Conservation (phyloP, 2,888 invertebrate genomes). For the Hybos culiciformis region DNA sequence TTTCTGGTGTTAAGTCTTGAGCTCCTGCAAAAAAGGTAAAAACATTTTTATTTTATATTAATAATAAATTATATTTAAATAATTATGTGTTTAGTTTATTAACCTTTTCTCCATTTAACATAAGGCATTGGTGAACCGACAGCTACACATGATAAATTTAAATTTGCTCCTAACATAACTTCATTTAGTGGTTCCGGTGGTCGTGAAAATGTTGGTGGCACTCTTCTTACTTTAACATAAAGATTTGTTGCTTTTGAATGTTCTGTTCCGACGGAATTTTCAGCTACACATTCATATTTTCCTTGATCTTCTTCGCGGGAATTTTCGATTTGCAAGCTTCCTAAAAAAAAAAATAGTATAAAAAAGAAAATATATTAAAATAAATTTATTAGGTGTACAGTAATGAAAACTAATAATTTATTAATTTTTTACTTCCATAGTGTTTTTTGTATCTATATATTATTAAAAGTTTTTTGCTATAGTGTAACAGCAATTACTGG, state of each 20-base stretch:
- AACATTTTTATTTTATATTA: neutral
- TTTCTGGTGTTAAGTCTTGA: conserved; percentile 77
- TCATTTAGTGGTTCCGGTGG: conserved; percentile 74
- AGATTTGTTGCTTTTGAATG: conserved; percentile 80
- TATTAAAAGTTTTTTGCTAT: too few relatives aligned
- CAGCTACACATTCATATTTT: conserved; percentile 92
- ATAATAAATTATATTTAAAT: neutral
- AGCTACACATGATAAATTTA: conserved; percentile 92
- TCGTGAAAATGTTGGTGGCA: conserved; percentile 90
- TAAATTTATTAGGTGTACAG: too few relatives aligned
- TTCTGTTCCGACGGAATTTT: conserved; percentile 84
- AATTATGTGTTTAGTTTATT: neutral
- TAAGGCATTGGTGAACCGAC: conserved; percentile 97
- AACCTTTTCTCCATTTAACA: conserved; percentile 83
- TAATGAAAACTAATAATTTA: too few relatives aligned
- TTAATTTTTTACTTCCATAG: too few relatives aligned
- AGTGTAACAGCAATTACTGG: too few relatives aligned
- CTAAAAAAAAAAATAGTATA: conserved; percentile 17
- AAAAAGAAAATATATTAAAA: neutral
- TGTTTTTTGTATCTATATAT: too few relatives aligned
- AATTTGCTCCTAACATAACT: conserved; percentile 79
- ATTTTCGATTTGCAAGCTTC: conserved; percentile 66
- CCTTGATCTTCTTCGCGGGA: conserved; percentile 87
- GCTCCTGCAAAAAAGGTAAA: conserved; percentile 36
- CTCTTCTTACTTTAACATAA: conserved; percentile 91